phyloP scores from a whole-genome alignment of 2,888 invertebrate species.

The Heliconius hortense region DNA sequence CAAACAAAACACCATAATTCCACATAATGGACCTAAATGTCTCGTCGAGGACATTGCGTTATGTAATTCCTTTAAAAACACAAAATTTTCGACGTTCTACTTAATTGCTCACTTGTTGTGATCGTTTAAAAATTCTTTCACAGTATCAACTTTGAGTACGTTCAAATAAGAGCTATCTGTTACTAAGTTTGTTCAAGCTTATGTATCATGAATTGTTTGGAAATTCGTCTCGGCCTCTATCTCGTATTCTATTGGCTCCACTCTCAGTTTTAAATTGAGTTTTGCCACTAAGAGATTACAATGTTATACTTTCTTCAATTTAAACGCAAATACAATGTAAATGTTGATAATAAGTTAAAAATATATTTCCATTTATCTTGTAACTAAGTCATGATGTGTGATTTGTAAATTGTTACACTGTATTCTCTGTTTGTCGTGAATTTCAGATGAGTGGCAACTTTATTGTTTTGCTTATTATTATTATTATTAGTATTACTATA shows the following conservation, averaged over 20 bases:
- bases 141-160: constrained; percentile 23
- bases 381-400: constrained; percentile 30
- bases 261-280: constrained; percentile 15
- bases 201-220: constrained; percentile 22
- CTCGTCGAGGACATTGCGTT: constrained; percentile 41
- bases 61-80: constrained; percentile 43
- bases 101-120: constrained; percentile 44
- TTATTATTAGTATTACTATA: not conserved
- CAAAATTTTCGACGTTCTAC: constrained; percentile 43
- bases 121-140: constrained; percentile 29
- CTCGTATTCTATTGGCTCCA: constrained; percentile 23
- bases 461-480: not conserved
- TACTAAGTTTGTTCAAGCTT: constrained; percentile 23
- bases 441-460: not conserved
- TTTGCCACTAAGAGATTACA: constrained; percentile 20
- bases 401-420: constrained; percentile 19
- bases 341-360: constrained; percentile 32
- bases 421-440: not conserved
- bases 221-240: constrained; percentile 32
- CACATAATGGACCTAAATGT: constrained; percentile 47
- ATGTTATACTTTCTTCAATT: constrained; percentile 22
- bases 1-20: constrained; percentile 49
- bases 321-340: constrained; percentile 29
- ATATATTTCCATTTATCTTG: constrained; percentile 33
- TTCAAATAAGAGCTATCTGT: constrained; percentile 20